phyloP scores from a whole-genome alignment of 2,888 invertebrate genomes.

The Imbricaverruca yamaguchii region DNA sequence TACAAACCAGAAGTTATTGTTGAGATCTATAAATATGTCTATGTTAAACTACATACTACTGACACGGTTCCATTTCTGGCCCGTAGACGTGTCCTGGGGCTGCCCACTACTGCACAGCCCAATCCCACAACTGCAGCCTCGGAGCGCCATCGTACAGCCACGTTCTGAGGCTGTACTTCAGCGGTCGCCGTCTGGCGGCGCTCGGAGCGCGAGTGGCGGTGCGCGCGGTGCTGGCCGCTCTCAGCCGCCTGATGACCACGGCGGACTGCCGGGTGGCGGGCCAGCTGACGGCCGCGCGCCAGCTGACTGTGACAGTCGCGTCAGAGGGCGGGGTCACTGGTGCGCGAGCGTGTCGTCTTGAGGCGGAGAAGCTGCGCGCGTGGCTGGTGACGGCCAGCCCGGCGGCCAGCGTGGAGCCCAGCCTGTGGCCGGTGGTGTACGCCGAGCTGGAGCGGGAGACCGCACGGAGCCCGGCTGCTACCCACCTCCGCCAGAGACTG shows the following conservation, averaged over 20 bases:
- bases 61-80: too few species aligned
- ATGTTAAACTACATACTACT: too few species aligned
- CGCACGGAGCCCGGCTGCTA: not conserved
- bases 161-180: not conserved
- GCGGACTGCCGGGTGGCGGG: not conserved
- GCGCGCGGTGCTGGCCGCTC: not conserved
- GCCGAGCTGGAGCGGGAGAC: not conserved
- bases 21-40: too few species aligned
- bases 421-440: conserved; percentile 9
- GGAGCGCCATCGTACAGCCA: not conserved
- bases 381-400: not conserved
- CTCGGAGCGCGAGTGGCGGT: not conserved
- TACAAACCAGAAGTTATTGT: too few species aligned
- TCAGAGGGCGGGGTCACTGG: not conserved
- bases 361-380: not conserved
- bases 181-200: not conserved
- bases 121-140: not conserved
- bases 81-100: not conserved
- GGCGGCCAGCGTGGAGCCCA: not conserved
- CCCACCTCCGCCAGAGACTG: not conserved
- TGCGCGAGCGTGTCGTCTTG: not conserved
- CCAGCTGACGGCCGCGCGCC: not conserved
- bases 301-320: not conserved
- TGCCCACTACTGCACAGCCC: not conserved
- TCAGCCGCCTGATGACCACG: not conserved